Percentiles rank a stretch among this genome's conserved stretches.
Conservation (phyloP, 2,888 invertebrate species). For the Cremastinae sp. region DNA sequence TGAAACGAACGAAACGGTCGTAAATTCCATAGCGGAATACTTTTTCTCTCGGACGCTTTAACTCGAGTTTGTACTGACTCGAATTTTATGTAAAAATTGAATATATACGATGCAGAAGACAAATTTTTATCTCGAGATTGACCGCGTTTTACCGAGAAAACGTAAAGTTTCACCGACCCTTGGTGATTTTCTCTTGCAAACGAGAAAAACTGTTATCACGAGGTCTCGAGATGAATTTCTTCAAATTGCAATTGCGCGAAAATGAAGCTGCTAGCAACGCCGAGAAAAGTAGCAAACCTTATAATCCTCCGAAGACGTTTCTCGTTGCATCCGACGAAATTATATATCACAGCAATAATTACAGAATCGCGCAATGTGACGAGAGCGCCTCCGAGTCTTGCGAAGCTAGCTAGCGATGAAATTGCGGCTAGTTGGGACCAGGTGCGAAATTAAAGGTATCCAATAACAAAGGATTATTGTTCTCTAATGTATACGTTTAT, state of each 20-base stretch:
- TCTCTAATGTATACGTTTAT: background rate
- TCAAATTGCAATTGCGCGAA: constrained; percentile 21
- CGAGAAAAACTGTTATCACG: constrained; percentile 9
- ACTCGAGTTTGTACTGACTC: too few species aligned
- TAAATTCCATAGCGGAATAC: too few species aligned
- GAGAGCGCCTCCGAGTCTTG: constrained; percentile 24
- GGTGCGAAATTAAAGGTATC: constrained; percentile 25
- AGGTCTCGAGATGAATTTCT: background rate
- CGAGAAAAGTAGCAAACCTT: constrained; percentile 5
- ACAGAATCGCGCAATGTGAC: constrained; percentile 31
- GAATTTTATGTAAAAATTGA: too few species aligned
- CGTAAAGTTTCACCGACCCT: background rate
- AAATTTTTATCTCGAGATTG: too few species aligned
- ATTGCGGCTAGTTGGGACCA: constrained; percentile 3
- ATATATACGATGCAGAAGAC: too few species aligned
- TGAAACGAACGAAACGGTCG: background rate
- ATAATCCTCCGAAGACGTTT: constrained; percentile 1
- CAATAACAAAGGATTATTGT: background rate
- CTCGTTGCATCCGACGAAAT: constrained; percentile 38
- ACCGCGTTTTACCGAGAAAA: constrained; percentile 6
- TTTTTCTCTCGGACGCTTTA: too few species aligned
- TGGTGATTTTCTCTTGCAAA: background rate
- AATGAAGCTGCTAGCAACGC: constrained; percentile 1
- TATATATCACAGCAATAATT: constrained; percentile 49
- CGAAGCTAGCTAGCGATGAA: constrained; percentile 17